These are phyloP conservation scores for Digitonthophagus gazella DNA, from an alignment of 2,888 invertebrate genomes.

Conservation along the genomic window DNA sequence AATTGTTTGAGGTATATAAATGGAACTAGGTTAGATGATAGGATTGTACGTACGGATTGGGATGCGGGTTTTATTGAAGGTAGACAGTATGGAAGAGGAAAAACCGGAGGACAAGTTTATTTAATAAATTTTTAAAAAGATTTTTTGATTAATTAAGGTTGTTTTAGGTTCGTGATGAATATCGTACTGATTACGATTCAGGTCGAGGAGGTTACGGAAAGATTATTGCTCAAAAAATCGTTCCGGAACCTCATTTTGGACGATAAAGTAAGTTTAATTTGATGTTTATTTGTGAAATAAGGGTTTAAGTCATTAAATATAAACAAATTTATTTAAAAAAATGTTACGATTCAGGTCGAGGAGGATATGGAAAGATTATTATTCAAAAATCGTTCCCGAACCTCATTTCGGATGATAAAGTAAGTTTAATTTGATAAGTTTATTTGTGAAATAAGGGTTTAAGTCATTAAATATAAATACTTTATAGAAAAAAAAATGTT, in stretches of 20 bases:
- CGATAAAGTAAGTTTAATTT: too few relatives aligned
- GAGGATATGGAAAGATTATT: conserved; percentile 95
- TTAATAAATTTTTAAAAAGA: background rate
- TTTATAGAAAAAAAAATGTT: conserved; percentile 1
- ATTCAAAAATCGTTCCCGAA: conserved; percentile 70
- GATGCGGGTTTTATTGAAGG: conserved; percentile 99
- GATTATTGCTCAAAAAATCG: conserved; percentile 82
- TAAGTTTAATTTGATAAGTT: too few relatives aligned
- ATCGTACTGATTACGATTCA: conserved; percentile 93
- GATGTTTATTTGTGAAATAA: too few relatives aligned
- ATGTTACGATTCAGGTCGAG: conserved; percentile 91
- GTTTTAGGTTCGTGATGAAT: conserved; percentile 90
- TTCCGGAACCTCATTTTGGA: conserved; percentile 49
- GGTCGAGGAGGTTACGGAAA: conserved; percentile 98
- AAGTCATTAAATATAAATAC: background rate
- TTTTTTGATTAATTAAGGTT: conserved; percentile 25
- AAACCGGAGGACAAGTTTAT: conserved; percentile 92
- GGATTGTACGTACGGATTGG: conserved; percentile 97
- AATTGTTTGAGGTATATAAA: conserved; percentile 89
- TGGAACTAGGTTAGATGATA: conserved; percentile 93
- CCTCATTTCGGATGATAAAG: conserved; percentile 48
- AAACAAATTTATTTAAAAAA: background rate
- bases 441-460: background rate
- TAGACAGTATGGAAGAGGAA: conserved; percentile 95
- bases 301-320: background rate